These are phyloP conservation scores for Charanyca ferruginea DNA, from an alignment of 2,888 invertebrate species.

Conservation along the genomic window DNA sequence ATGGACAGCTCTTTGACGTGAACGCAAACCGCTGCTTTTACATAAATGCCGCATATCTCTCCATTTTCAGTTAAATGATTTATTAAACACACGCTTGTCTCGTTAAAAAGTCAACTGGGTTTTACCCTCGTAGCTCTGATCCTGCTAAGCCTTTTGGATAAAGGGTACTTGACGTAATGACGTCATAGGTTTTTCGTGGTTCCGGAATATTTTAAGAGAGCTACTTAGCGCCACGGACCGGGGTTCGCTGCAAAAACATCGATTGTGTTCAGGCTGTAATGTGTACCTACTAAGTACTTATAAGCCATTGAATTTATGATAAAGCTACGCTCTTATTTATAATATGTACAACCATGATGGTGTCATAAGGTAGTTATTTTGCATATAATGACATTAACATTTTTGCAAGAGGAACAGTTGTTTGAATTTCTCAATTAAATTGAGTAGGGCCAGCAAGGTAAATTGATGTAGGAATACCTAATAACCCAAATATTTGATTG, in stretches of 20 bases:
- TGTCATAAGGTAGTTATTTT: neutral
- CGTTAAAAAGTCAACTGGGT: slow-evolving; percentile 58
- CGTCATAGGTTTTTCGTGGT: slow-evolving; percentile 57
- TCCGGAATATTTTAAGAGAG: slow-evolving; percentile 49
- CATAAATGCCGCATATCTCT: slow-evolving; percentile 62
- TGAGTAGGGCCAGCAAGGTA: slow-evolving; percentile 35
- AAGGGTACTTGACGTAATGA: slow-evolving; percentile 58
- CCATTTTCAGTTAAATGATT: slow-evolving; percentile 56
- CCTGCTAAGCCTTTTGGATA: slow-evolving; percentile 57
- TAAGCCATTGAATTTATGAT: neutral
- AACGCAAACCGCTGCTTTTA: slow-evolving; percentile 65
- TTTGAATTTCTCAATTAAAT: slow-evolving; percentile 57
- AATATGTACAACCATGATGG: neutral
- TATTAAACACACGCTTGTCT: slow-evolving; percentile 54
- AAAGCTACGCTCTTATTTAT: neutral
- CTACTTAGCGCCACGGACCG: slow-evolving; percentile 14
- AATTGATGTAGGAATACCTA: slow-evolving; percentile 37
- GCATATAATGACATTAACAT: slow-evolving; percentile 14
- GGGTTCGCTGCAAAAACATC: slow-evolving; percentile 35
- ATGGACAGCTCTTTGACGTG: slow-evolving; percentile 71
- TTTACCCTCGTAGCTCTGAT: slow-evolving; percentile 54
- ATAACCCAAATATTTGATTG: slow-evolving; percentile 58
- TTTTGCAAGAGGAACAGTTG: slow-evolving; percentile 5
- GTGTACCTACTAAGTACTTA: neutral
- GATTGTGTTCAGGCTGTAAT: slow-evolving; percentile 22